Base-by-base conservation (phyloP, 2,888 invertebrate genomes). In the Pseudococcus longispinus region DNA sequence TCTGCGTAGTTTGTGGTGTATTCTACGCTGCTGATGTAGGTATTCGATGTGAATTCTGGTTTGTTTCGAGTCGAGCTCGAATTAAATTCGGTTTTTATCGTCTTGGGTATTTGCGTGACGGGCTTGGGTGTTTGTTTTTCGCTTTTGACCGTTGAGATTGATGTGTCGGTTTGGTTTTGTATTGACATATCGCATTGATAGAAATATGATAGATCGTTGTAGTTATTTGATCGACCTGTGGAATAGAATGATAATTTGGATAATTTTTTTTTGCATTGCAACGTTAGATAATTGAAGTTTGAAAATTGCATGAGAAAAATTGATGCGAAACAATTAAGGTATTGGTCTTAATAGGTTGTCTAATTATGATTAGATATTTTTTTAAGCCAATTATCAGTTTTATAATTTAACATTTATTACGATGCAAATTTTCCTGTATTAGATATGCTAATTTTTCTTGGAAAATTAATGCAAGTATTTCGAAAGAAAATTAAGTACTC, bases 141-240 rank as follows among this genome's bases (percentile, higher is more conserved):
- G 9, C n/a, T 18, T n/a, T 32, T 55, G 8, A 18, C 5, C 26
- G 55, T 18, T 20, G 29, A 3, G 11, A 29, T 55, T 20, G 60
- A 4, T 3, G 60, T 1, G 18, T 32, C 15, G 23, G 5, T 51
- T n/a, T 60, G 26, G 32, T 55, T 84, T 29, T 20, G n/a, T 32
- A 23, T 86, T 15, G 26, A 13, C 1, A n/a, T 32, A 29, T 77
- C 86, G 32, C 86, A 86, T 55, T 86, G 86, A 26, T 86, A 55
- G 55, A 77, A 86, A 3, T 32, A 32, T n/a, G 85, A 85, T 29
- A 86, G 32, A n/a, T 86, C 86, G 29, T 80, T 74, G n/a, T 44
- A 37, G n/a, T 29, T 74, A 15, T 77, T 51, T 4, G 51, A 46
- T n/a, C 29, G 77, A 20, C 42, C 86, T 86, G n/a, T n/a, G 15